Base-by-base conservation (phyloP, 2,797 vertebrate genomes). In the Choloepus didactylus region DNA sequence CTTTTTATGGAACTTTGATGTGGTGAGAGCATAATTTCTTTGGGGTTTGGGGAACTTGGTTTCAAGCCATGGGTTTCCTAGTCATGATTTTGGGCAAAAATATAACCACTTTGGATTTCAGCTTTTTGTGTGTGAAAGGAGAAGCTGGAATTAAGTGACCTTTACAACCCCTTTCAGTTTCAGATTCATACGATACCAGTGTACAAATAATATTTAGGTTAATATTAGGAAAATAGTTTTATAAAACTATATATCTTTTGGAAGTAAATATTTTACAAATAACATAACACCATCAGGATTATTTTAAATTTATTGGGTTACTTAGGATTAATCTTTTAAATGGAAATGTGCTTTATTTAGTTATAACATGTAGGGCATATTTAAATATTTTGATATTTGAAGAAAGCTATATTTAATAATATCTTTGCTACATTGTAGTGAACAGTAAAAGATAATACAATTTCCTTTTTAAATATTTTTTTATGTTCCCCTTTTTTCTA, bases 251-350 rank as follows among this genome's bases (percentile, higher is more conserved):
- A 38, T 16, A 44, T 69, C 5, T 90, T 75, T 87, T 59, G 5
- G 44, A 90, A 72, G n/a, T 69, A 69, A 69, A 19, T 69, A 69
- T 21, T 7, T 87, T 87, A 84, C 6, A 93, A 87, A 69, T 38
- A 93, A 46, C 25, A 84, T 54, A 88, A 79, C 1, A 82, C 7
- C n/a, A 62, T 10, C 2, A 93, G 35, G 19, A 51, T 93, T 82
- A 59, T 89, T 66, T 92, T 62, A 41, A 87, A 81, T 60, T 70
- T 84, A 56, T 62, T 86, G 16, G 9, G 60, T 81, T 91, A 56
- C 56, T 89, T 92, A 81, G 46, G 92, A 46, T 75, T 87, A 85
- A 54, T 27, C 25, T 88, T 95, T 90, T 44, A 91, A 89, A 66
- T 91, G 75, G 23, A 92, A 86, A 27, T 89, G 16, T 66, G 2